Evolutionary conservation across 2,888 invertebrate genomes (phyloP), one percentile per base, ranked within the genome.

Genomic region (Rugalucina vietnamica): DNA sequence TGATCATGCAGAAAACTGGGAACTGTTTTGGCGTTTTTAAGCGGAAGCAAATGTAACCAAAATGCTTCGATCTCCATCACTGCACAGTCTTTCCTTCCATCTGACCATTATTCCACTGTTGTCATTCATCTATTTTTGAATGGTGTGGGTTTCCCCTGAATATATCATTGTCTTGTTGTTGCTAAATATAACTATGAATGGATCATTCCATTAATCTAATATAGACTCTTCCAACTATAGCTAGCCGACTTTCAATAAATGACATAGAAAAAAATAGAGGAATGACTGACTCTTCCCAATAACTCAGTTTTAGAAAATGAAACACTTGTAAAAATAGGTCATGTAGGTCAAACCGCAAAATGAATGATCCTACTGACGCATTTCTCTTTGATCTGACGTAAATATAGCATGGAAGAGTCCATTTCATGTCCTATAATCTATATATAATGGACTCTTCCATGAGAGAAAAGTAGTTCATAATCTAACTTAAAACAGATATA

Each of bases 281-380:
- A 54, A 54, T 54, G 54, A n/a, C 12, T 54, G 4, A 4, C 14
- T 21, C 10, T 21, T 21, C 21, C 54, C 4, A 54, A 5, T 54
- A 14, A 54, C 12, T 54, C 10, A 54, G 54, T 54, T n/a, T n/a
- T 54, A 54, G 54, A 8, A 54, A 54, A 14, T 8, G 21, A n/a
- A 54, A 54, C 54, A 21, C 3, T n/a, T n/a, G n/a, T 21, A 5
- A 8, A 54, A 54, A 54, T 54, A 54, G n/a, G 54, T 54, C 12
- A n/a, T n/a, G n/a, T 21, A 54, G 54, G 54, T 54, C 54, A 54
- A 54, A 54, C 54, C 54, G 54, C 54, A 54, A 54, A 54, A 54
- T 54, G 21, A n/a, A n/a, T n/a, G n/a, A n/a, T n/a, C n/a, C n/a
- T n/a, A n/a, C 43, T 8, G 43, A 12, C 8, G 43, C 8, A 8